Percentiles rank a stretch among this genome's conserved stretches.
phyloP scores from a whole-genome alignment of 1,140 invertebrate genomes.

The Drosophila seguyi region DNA sequence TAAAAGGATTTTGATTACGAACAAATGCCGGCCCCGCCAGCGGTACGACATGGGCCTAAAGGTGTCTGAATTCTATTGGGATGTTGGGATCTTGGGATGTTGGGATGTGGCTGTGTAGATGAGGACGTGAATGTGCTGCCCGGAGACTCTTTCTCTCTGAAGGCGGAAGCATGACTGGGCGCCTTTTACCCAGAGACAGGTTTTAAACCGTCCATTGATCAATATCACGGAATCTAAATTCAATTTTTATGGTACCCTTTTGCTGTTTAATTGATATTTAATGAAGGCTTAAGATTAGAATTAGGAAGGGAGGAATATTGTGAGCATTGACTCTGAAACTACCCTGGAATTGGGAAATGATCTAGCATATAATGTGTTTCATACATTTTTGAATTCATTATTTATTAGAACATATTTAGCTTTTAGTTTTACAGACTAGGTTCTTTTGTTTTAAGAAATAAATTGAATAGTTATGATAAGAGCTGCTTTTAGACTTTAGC shows the following conservation, averaged over 20 bases:
- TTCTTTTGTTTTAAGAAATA: background rate
- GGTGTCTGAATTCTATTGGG: conserved; percentile 79
- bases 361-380: background rate
- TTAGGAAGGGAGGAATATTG: background rate
- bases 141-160: conserved; percentile 33
- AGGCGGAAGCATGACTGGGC: conserved; percentile 59
- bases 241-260: background rate
- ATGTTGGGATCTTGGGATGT: conserved; percentile 8
- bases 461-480: background rate
- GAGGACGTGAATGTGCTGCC: background rate
- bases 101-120: conserved; percentile 6
- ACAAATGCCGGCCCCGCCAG: conserved; percentile 33
- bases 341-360: background rate
- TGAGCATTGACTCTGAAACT: background rate
- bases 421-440: background rate
- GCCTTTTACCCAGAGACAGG: conserved; percentile 37
- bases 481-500: background rate
- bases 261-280: conserved; percentile 21
- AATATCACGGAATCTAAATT: conserved; percentile 61
- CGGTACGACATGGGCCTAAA: conserved; percentile 39
- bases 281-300: background rate
- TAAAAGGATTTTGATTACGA: conserved; percentile 83
- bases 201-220: conserved; percentile 37
- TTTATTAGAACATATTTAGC: background rate
- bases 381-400: too few relatives aligned